phyloP scores from a whole-genome alignment of 2,888 invertebrate species.

The Arge pagana region DNA sequence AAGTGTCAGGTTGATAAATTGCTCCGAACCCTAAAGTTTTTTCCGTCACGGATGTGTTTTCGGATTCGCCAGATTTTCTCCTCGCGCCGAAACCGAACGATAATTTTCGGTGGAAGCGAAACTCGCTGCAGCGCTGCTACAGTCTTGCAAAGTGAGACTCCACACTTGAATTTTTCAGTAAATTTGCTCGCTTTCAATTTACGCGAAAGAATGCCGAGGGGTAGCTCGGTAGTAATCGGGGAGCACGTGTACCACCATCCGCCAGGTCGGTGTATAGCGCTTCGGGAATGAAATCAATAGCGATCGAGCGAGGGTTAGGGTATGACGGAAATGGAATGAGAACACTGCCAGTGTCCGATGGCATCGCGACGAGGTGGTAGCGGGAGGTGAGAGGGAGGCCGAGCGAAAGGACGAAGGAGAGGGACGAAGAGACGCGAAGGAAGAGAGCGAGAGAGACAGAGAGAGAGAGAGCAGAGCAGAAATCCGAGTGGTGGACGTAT shows the following conservation, averaged over 20 bases:
- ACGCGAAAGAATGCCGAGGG: constrained; percentile 18
- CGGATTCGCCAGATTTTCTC: no score
- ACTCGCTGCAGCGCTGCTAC: no score
- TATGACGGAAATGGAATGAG: constrained; percentile 2
- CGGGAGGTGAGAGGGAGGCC: constrained; percentile 25
- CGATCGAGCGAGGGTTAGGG: constrained; percentile 18
- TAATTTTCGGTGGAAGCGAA: no score
- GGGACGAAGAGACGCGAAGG: constrained; percentile 29
- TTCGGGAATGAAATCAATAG: constrained; percentile 17
- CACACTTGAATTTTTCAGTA: constrained; percentile 19
- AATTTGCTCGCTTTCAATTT: constrained; percentile 21
- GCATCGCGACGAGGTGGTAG: constrained; percentile 10
- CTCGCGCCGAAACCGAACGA: no score
- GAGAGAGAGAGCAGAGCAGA: not conserved
- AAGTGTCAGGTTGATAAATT: no score
- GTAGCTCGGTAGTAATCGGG: constrained; percentile 3
- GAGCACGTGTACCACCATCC: constrained; percentile 3
- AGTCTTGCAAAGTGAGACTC: constrained; percentile 17
- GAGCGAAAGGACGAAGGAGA: constrained; percentile 24
- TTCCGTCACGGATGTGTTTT: no score
- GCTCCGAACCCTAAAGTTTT: no score
- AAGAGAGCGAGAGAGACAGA: constrained; percentile 5
- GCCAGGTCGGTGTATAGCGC: no score
- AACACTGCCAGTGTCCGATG: constrained; percentile 4
- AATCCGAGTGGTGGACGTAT: constrained; percentile 29